Evolutionary conservation across 2,888 invertebrate species (phyloP), one percentile per base, ranked within the genome.

Genomic region (Harmothoe impar): DNA sequence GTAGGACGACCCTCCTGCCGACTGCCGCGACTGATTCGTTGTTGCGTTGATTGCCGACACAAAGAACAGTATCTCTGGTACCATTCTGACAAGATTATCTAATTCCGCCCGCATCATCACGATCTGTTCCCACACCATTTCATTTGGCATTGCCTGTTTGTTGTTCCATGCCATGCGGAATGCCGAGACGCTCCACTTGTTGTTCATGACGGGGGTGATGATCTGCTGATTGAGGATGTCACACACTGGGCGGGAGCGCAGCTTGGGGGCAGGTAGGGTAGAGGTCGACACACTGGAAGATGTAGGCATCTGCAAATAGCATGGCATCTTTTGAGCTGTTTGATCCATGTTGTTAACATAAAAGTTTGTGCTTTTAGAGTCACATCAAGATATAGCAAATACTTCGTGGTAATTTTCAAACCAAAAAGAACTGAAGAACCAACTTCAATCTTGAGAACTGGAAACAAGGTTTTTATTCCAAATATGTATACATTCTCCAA

Each of bases 1-100:
- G 62, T 62, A 20, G 7, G 62, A 1, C 0, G 72, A 25, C 5
- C 25, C 29, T 15, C 15, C 29, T 3, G 15, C 72, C 7, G 29
- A 0, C 25, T 25, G n/a, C 43, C 33, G 31, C 15, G 43, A 7
- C 35, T 81, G 33, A 43, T 25, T 35, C 7, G 81, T 23, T 43
- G 81, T 81, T 5, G 35, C 81, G n/a, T 81, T 81, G 52, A 86
- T 86, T 0, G 86, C 56, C 17, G 86, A 86, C 0, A 86, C 54
- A 15, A 54, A 20, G 54, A 54, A 86, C 5, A 86, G 52, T 23
- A 20, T 54, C 17, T 29, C 56, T n/a, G 86, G 86, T 0, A 86
- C 15, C 10, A 23, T 10, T 31, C 52, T n/a, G 54, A 54, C 86
- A 10, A 86, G 52, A 7, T 56, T 33, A 54, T 86, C 86, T 15